A percentile compares a stretch with the other conserved stretches of the same genome.
Evolutionary conservation across 2,797 vertebrate genomes (phyloP).

Genomic region (Tangara arthus): DNA sequence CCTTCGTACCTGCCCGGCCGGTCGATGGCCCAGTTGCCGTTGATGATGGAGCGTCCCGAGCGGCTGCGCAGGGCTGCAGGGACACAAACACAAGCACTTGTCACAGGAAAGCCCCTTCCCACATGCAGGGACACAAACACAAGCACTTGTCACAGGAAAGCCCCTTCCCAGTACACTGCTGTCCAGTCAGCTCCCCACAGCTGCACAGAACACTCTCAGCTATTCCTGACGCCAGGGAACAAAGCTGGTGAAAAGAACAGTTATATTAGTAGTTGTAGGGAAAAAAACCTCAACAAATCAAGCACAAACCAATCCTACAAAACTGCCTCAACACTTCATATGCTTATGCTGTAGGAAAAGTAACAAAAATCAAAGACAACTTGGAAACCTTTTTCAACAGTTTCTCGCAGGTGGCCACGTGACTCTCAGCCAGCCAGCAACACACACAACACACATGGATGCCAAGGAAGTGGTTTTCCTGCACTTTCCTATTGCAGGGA

Average conservation of each 20-base stretch:
- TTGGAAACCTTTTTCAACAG: background rate
- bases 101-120: background rate
- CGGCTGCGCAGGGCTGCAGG: slow-evolving; percentile 86
- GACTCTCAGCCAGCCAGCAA: background rate
- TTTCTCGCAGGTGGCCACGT: background rate
- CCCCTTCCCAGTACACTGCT: too few relatives aligned
- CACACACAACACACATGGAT: background rate
- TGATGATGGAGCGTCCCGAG: slow-evolving; percentile 93
- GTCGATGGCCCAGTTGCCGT: slow-evolving; percentile 98
- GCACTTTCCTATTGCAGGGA: background rate
- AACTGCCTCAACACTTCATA: background rate
- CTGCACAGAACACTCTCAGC: background rate
- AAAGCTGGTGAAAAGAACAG: background rate
- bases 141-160: background rate
- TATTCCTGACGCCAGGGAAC: background rate
- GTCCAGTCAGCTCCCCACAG: background rate
- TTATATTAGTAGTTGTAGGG: background rate
- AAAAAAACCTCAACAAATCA: background rate
- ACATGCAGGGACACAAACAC: slow-evolving; percentile 53
- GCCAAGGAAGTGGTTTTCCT: background rate
- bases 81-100: background rate
- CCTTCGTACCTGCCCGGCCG: slow-evolving; percentile 92
- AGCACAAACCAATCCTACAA: background rate
- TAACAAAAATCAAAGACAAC: background rate
- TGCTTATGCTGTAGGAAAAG: background rate